phyloP scores from a whole-genome alignment of 2,888 invertebrate genomes.

The Amorpha juglandis region DNA sequence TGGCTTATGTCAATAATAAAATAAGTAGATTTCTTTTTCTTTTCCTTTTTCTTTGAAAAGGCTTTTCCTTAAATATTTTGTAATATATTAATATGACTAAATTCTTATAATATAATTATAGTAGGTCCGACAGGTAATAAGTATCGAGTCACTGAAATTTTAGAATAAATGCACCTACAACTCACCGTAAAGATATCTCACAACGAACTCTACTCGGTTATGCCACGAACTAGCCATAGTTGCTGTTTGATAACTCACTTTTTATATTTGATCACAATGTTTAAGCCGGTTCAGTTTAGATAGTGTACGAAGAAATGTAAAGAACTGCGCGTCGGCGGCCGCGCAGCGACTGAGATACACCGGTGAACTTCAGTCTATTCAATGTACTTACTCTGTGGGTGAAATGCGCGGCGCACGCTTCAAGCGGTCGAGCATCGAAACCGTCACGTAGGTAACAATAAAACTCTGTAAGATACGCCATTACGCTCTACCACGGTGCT shows the following conservation, averaged over 20 bases:
- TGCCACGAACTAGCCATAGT: slow-evolving; percentile 93
- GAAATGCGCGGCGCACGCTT: no score
- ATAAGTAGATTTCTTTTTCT: no score
- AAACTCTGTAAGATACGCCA: no score
- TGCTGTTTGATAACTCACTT: slow-evolving; percentile 21
- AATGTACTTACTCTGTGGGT: no score
- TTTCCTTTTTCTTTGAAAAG: no score
- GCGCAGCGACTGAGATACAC: slow-evolving; percentile 48
- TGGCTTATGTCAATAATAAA: no score
- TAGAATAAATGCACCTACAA: slow-evolving; percentile 36
- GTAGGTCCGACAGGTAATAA: neutral
- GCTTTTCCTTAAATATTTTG: no score
- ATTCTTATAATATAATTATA: neutral
- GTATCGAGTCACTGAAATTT: neutral
- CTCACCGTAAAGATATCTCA: slow-evolving; percentile 92
- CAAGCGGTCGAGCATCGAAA: neutral
- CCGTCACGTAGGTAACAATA: slow-evolving; percentile 14
- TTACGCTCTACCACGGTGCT: no score
- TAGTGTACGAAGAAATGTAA: neutral
- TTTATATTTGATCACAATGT: slow-evolving; percentile 15
- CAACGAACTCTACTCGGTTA: slow-evolving; percentile 92
- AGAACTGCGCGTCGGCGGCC: slow-evolving; percentile 55
- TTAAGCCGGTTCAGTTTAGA: neutral
- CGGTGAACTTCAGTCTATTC: no score
- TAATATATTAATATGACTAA: no score